These are phyloP conservation scores for Gavialis gangeticus DNA, from an alignment of 2,113 vertebrate species.

Conservation along the genomic window DNA sequence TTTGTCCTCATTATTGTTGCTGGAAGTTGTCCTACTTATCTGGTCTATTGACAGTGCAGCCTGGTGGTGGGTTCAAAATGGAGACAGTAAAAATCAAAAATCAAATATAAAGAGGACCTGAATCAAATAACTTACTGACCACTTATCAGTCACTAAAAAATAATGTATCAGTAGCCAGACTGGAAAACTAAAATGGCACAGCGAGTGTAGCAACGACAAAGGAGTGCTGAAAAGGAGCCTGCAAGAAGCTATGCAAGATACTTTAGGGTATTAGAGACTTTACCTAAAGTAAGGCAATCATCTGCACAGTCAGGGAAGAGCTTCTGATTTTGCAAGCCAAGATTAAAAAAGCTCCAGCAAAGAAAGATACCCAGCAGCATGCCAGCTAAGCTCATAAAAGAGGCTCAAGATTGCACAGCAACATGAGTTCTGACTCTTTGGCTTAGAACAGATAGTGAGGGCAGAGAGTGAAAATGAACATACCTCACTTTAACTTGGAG, in stretches of 20 bases:
- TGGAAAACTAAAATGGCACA: conserved; percentile 18
- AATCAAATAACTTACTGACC: background rate
- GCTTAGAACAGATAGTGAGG: background rate
- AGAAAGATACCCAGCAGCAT: conserved; percentile 15
- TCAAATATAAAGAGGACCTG: background rate
- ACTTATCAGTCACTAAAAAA: background rate
- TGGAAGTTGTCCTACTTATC: background rate
- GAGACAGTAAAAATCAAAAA: background rate
- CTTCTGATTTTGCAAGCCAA: conserved; percentile 29
- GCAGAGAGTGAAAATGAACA: conserved; percentile 45
- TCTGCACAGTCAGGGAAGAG: conserved; percentile 8
- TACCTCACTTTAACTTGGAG: conserved; percentile 3
- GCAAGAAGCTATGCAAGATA: background rate
- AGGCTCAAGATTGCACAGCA: conserved; percentile 18
- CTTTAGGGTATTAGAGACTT: background rate
- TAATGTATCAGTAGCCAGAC: background rate
- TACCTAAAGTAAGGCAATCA: conserved; percentile 19
- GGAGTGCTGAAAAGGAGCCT: background rate
- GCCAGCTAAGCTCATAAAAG: conserved; percentile 48
- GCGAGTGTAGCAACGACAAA: background rate
- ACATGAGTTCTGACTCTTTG: background rate
- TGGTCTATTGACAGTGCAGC: background rate
- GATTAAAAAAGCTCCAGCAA: conserved; percentile 36
- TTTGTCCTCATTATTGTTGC: background rate
- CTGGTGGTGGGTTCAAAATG: background rate